Percentiles rank a stretch among this genome's conserved stretches.
Evolutionary conservation across 1,140 invertebrate genomes (phyloP).

Genomic region (Heliconius nattereri): DNA sequence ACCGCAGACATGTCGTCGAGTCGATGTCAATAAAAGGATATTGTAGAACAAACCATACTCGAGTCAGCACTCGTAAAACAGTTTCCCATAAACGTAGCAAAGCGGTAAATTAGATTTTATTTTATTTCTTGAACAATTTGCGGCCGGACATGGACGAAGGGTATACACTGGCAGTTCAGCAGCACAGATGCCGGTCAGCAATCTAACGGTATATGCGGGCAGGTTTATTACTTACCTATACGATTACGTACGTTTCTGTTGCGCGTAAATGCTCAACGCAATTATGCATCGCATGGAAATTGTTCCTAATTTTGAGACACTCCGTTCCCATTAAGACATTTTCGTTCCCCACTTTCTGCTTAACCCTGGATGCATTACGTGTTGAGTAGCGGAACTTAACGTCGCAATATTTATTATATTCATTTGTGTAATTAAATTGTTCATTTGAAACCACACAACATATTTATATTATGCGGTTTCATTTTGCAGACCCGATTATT

Average conservation of each 20-base stretch:
- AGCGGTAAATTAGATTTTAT: conserved; percentile 78
- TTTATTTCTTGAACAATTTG: conserved; percentile 80
- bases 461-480: no score
- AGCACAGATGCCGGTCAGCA: conserved; percentile 76
- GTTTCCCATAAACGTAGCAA: conserved; percentile 73
- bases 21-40: conserved; percentile 31
- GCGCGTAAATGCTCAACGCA: conserved; percentile 30
- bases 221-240: conserved; percentile 75
- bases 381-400: no score
- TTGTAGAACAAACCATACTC: conserved; percentile 23
- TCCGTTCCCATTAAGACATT: no score
- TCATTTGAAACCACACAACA: no score
- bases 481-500: background rate
- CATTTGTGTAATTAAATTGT: no score
- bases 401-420: no score
- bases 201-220: conserved; percentile 78
- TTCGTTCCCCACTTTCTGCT: no score
- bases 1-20: conserved; percentile 23
- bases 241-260: conserved; percentile 40
- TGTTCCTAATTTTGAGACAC: background rate
- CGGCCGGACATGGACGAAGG: conserved; percentile 72
- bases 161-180: conserved; percentile 58
- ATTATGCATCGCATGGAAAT: conserved; percentile 35
- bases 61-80: conserved; percentile 43
- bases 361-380: no score